These are phyloP conservation scores for Brachypodius melanocephalos DNA, from an alignment of 2,113 vertebrate species.

Conservation along the genomic window DNA sequence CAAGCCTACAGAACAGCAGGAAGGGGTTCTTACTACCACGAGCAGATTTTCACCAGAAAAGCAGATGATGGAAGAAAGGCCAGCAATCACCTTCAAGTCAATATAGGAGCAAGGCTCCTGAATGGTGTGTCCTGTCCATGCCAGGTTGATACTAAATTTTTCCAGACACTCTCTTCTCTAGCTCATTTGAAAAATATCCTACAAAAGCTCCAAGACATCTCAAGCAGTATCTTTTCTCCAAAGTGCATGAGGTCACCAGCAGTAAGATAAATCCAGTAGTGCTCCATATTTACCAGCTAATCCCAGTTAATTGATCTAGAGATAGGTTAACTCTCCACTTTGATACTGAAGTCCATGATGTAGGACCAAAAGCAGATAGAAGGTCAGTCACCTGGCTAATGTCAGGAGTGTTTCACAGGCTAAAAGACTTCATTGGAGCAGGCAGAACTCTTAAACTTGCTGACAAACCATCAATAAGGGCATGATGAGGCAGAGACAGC, in stretches of 20 bases:
- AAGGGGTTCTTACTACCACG: not conserved
- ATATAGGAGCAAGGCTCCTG: not conserved
- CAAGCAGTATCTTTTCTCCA: not conserved
- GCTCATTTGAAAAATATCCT: not conserved
- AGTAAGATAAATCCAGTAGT: not conserved
- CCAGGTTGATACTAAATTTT: not conserved
- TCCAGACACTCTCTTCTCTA: not conserved
- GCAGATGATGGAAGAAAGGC: not conserved
- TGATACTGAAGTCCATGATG: not conserved
- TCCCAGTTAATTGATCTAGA: not conserved
- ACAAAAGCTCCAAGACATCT: not conserved
- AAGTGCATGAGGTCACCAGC: not conserved
- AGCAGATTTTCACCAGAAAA: not conserved
- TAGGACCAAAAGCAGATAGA: not conserved
- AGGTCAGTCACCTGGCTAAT: not conserved
- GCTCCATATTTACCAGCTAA: not conserved
- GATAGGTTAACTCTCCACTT: not conserved
- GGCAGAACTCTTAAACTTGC: not conserved
- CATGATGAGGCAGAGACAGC: not conserved
- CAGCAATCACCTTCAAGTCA: not conserved
- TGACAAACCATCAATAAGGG: not conserved
- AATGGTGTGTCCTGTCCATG: too few relatives aligned
- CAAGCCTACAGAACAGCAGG: not conserved
- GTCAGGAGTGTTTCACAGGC: not conserved
- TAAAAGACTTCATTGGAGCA: not conserved